phyloP scores from a whole-genome alignment of 2,888 invertebrate genomes.

The Mythimna albipuncta region DNA sequence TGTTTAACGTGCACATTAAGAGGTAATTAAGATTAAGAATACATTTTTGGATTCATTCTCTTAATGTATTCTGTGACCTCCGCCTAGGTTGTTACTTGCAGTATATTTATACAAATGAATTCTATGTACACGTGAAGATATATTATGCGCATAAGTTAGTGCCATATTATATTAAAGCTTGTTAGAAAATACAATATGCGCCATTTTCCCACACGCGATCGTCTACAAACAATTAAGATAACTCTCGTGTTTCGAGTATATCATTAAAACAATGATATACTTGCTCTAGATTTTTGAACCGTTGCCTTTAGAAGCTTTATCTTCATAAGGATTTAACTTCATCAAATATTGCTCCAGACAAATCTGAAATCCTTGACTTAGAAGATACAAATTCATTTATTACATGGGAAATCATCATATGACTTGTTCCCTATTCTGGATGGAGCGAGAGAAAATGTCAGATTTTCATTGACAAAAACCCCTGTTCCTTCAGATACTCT shows the following conservation, averaged over 20 bases:
- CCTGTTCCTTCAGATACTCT: too few relatives aligned
- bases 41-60: constrained; percentile 41
- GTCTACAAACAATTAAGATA: constrained; percentile 40
- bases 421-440: too few relatives aligned
- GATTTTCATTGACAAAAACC: too few relatives aligned
- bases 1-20: constrained; percentile 32
- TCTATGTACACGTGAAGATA: constrained; percentile 34
- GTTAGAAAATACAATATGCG: constrained; percentile 48
- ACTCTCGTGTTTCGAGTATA: constrained; percentile 28
- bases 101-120: constrained; percentile 38
- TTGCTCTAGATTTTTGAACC: constrained; percentile 23
- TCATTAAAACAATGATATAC: constrained; percentile 9
- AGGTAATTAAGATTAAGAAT: constrained; percentile 50
- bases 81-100: constrained; percentile 23
- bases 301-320: constrained; percentile 5
- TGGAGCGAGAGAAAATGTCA: too few relatives aligned
- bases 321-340: not conserved
- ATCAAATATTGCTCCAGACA: not conserved
- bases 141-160: constrained; percentile 28
- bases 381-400: not conserved
- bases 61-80: constrained; percentile 50
- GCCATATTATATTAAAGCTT: constrained; percentile 24
- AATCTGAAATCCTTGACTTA: not conserved
- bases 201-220: constrained; percentile 28
- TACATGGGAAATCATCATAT: too few relatives aligned